Evolutionary conservation across 2,113 vertebrate genomes (phyloP), one percentile per base, ranked within the genome.

Genomic region (Paramormyrops kingsleyae): DNA sequence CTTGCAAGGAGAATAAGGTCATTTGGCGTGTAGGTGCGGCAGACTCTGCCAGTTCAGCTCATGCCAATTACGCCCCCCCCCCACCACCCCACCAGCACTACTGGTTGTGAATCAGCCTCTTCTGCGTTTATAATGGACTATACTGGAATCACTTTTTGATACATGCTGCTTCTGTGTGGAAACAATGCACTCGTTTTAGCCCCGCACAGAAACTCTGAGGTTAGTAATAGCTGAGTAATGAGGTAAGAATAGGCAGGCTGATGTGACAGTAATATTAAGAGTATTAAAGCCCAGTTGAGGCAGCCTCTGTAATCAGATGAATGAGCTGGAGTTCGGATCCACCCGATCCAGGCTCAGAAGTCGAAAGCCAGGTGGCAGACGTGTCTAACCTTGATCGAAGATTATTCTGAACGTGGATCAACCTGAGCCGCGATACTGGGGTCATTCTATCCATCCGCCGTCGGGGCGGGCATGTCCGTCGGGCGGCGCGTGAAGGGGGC

Each of bases 181-280:
- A 89, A 89, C 46, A 85, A 62, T n/a, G 80, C 8, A 27, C 74
- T 66, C 1, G 44, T 39, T 89, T 15, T 56, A 88, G 56, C 24
- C 24, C 3, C 2, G n/a, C 56, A 21, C 17, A 17, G 19, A 12
- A 59, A n/a, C 50, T 56, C n/a, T 80, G 49, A 80, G 74, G 35
- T 83, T n/a, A 21, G 52, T 62, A 85, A 89, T 89, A n/a, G 39
- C 77, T 4, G 49, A 62, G 56, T 85, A 62, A 89, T 62, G 39
- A 85, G 52, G n/a, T 89, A 53, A 27, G 24, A 31, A 53, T 56
- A 59, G 31, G 49, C 50, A 49, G 31, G 27, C n/a, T 9, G 15
- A 17, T 70, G 74, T 83, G 74, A 39, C 31, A 3, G 44, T 85
- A n/a, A n/a, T 52, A 19, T 53, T 80, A 80, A 2, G 13, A 27